Evolutionary conservation across 2,113 vertebrate genomes (phyloP).

Genomic region (Cheilinus undulatus): DNA sequence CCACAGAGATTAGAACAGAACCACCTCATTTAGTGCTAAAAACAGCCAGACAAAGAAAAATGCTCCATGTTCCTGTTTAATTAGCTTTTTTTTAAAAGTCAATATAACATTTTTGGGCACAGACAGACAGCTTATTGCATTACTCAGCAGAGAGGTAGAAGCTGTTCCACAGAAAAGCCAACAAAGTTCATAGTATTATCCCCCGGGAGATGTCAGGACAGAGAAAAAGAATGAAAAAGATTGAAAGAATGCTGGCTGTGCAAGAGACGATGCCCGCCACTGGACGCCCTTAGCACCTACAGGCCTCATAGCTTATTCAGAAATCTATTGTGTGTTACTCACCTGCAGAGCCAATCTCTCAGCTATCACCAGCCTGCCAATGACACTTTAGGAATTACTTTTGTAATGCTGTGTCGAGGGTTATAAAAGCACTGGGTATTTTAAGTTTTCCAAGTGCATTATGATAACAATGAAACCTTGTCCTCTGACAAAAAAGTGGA

Average conservation of each 20-base stretch:
- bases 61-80: neutral
- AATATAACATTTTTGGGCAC: neutral
- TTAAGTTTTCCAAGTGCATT: slow-evolving; percentile 8
- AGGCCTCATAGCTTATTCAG: slow-evolving; percentile 8
- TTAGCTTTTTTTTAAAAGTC: neutral
- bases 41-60: neutral
- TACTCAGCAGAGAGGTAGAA: neutral
- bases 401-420: slow-evolving; percentile 23
- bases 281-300: slow-evolving; percentile 4
- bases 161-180: neutral
- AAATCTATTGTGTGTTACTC: slow-evolving; percentile 34
- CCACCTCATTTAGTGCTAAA: neutral
- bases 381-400: slow-evolving; percentile 40
- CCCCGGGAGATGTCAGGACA: neutral
- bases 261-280: slow-evolving; percentile 14
- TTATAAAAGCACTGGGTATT: slow-evolving; percentile 30
- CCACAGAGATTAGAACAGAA: neutral
- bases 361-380: slow-evolving; percentile 2
- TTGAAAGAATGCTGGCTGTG: slow-evolving; percentile 8
- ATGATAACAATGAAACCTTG: slow-evolving; percentile 29
- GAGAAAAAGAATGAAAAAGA: neutral
- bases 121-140: slow-evolving; percentile 7
- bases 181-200: neutral
- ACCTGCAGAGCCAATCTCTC: slow-evolving; percentile 41
- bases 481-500: slow-evolving; percentile 14